These are phyloP conservation scores for Cyclophora punctaria DNA, from an alignment of 2,888 invertebrate species.

Conservation along the genomic window DNA sequence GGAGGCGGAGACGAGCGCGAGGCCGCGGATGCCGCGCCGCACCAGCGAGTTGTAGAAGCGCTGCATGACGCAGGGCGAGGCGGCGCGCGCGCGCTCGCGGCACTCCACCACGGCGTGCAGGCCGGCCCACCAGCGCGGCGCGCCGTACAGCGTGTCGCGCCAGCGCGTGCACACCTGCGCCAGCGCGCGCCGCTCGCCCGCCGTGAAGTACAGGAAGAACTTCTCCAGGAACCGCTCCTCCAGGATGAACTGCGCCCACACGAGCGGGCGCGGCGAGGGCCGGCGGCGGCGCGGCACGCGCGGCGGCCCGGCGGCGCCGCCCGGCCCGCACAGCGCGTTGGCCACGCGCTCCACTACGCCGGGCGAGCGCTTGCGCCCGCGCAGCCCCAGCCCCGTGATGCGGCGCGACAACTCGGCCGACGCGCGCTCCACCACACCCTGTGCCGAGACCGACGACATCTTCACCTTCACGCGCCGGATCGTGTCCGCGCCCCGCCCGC, in stretches of 20 bases:
- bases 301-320: constrained; percentile 47
- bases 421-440: constrained; percentile 93
- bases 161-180: constrained; percentile 91
- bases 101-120: constrained; percentile 90
- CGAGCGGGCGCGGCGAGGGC: constrained; percentile 74
- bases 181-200: constrained; percentile 84
- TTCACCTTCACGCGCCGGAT: constrained; percentile 69
- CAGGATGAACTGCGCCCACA: constrained; percentile 84
- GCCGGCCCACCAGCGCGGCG: constrained; percentile 91
- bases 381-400: constrained; percentile 87
- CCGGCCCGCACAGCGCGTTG: constrained; percentile 87
- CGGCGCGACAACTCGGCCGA: constrained; percentile 92
- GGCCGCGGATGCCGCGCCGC: constrained; percentile 88
- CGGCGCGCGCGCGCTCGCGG: constrained; percentile 80
- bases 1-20: constrained; percentile 88
- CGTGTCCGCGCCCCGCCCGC: constrained; percentile 57
- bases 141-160: constrained; percentile 91
- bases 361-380: constrained; percentile 76
- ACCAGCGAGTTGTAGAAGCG: constrained; percentile 87
- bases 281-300: constrained; percentile 59
- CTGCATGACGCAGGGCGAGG: constrained; percentile 67
- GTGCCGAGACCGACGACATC: constrained; percentile 90
- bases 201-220: constrained; percentile 88
- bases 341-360: constrained; percentile 91
- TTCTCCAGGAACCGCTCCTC: constrained; percentile 89